Conservation (phyloP, 2,888 invertebrate genomes). For the Sarcophaga variegata region DNA sequence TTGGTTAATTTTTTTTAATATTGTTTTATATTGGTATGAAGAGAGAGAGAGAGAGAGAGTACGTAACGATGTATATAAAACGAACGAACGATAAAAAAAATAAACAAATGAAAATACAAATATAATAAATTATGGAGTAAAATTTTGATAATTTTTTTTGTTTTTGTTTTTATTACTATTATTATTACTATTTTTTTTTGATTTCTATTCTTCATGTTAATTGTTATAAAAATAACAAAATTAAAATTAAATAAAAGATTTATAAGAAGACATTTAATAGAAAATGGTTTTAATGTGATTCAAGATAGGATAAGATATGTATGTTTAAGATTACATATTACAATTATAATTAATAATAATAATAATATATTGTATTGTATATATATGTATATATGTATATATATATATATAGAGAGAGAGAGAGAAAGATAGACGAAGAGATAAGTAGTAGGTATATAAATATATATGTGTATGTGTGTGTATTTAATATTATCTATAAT, state of each 20-base stretch:
- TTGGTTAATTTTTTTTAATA: conserved; percentile 40
- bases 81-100: conserved; percentile 80
- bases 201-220: conserved; percentile 48
- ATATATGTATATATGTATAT: too few species aligned
- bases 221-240: conserved; percentile 43
- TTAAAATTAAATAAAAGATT: conserved; percentile 19
- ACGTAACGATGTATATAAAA: conserved; percentile 74
- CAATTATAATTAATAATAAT: not conserved
- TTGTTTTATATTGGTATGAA: conserved; percentile 69
- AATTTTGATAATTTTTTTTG: conserved; percentile 71
- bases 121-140: conserved; percentile 80
- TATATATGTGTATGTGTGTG: not conserved
- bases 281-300: conserved; percentile 51
- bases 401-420: too few species aligned
- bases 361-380: too few species aligned
- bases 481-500: not conserved
- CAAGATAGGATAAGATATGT: conserved; percentile 9
- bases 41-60: conserved; percentile 74
- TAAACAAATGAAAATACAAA: conserved; percentile 81
- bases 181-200: conserved; percentile 48
- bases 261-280: conserved; percentile 47
- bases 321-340: not conserved
- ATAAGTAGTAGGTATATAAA: not conserved
- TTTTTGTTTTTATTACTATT: conserved; percentile 59
- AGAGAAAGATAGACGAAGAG: too few species aligned